Evolutionary conservation across 2,113 vertebrate genomes (phyloP).

Genomic region (Prionailurus viverrinus): DNA sequence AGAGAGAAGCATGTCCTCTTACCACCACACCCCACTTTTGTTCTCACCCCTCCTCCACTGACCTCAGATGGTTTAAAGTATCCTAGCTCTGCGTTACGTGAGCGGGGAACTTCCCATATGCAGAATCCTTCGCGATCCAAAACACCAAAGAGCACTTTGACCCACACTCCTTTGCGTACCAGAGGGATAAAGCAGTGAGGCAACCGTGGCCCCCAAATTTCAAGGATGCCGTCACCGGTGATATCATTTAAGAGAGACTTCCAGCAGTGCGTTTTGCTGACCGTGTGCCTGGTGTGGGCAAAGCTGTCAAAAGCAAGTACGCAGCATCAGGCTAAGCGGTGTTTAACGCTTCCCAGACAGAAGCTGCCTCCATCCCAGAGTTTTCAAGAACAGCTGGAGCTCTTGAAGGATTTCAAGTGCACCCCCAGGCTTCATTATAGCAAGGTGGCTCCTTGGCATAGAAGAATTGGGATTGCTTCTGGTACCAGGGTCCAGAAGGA

Average conservation of each 20-base stretch:
- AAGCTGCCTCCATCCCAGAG: conserved; percentile 43
- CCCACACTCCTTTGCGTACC: neutral
- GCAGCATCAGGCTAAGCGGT: conserved; percentile 13
- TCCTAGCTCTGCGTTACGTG: neutral
- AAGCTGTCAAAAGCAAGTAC: conserved; percentile 53
- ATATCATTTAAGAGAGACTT: conserved; percentile 56
- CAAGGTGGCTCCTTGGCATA: neutral
- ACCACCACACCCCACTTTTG: neutral
- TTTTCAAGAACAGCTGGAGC: neutral
- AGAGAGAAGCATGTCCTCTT: conserved; percentile 25
- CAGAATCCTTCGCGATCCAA: neutral
- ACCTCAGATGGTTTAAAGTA: conserved; percentile 2
- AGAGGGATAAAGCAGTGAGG: neutral
- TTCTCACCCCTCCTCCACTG: neutral
- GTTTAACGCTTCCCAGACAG: conserved; percentile 49
- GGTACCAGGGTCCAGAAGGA: neutral
- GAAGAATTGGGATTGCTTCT: conserved; percentile 17
- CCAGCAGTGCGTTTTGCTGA: neutral
- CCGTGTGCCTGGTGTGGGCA: neutral
- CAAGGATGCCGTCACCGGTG: conserved; percentile 17
- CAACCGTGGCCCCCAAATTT: neutral
- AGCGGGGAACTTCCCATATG: neutral
- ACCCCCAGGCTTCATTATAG: neutral
- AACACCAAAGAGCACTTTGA: neutral
- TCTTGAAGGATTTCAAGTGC: neutral